Evolutionary conservation across 2,113 vertebrate species (phyloP), one percentile per base, ranked within the genome.

Genomic region (Hippocampus mohnikei): DNA sequence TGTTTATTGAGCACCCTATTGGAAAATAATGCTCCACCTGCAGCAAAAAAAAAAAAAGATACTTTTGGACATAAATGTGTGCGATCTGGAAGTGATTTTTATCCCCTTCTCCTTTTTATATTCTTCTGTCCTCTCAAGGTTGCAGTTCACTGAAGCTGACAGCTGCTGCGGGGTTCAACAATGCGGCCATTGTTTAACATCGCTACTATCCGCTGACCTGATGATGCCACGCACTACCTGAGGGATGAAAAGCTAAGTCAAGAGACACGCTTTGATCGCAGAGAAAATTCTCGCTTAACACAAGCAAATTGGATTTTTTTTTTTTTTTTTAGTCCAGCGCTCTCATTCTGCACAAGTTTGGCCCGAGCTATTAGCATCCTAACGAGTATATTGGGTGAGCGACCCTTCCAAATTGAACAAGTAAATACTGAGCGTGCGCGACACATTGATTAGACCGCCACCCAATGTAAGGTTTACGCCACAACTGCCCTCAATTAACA

Each of bases 361-460:
- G 84, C 85, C 85, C 83, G 87, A 87, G 78, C 75, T 78, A 87
- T 90, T 90, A 86, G 65, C 71, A 77, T 59, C 68, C 81, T 84
- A 79, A 87, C 80, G 77, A 83, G 76, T 66, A 70, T 81, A 86
- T 88, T 85, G 87, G 80, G 83, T 27, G 18, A 55, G 52, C 52
- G 23, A n/a, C 6, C 21, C 21, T 8, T 23, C 58, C 58, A 59
- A 59, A 27, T 59, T 29, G 16, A 59, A 15, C 52, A n/a, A 55
- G 10, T 16, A 42, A 63, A 42, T 13, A 41, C 37, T 21, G 9
- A 33, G 25, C 11, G 27, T 33, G 6, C 16, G 6, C 6, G 8
- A 33, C 58, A 29, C 15, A 29, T 18, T 18, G 18, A 60, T 20
- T 29, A 18, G 58, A 29, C 58, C 27, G 12, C 11, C 23, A 13